Base-by-base conservation (phyloP, 2,888 invertebrate genomes). In the Pseudococcus viburni region DNA sequence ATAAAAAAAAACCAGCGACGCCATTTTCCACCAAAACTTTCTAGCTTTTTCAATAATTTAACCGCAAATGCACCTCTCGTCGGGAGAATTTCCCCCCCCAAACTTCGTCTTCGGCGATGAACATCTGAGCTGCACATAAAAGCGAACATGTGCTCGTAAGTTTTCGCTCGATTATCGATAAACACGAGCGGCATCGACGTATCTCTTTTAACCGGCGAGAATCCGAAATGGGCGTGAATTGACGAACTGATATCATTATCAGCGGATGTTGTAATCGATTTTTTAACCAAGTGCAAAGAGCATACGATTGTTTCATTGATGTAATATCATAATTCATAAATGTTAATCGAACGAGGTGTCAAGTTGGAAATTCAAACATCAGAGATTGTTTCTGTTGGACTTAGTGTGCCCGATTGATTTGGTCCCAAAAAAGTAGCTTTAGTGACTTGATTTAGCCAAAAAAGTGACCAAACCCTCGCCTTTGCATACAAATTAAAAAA, bases 61-160 rank as follows among this genome's bases (percentile, higher is more conserved):
- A 73, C 73, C 33, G 26, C 26, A 73, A 73, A 73, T 15, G 73
- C 17, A 73, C 17, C 73, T 73, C 12, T 26, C 17, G 33, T 73
- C 73, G 73, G 17, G 73, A 15, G 26, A 2, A 15, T 73, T 73
- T 73, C 33, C 8, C 15, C 33, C 12, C 33, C 17, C 12, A 7
- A 42, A 42, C 22, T 22, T 64, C 64, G 1, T 59, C n/a, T 59
- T 59, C n/a, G 9, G 9, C 9, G 4, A 64, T 22, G 64, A 64
- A 64, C 64, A 64, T 64, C 64, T 64, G 64, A 64, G 64, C 64
- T 64, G 22, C 64, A 64, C 64, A 64, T 64, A 64, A 64, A 64
- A 64, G 64, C 64, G 22, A 64, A 64, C 64, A 64, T 64, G 11
- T 64, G 64, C 22, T 59, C 64, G 22, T 64, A 64, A 64, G 64